Evolutionary conservation across 2,113 vertebrate species (phyloP), one percentile per base, ranked within the genome.

Genomic region (Geococcyx californianus): DNA sequence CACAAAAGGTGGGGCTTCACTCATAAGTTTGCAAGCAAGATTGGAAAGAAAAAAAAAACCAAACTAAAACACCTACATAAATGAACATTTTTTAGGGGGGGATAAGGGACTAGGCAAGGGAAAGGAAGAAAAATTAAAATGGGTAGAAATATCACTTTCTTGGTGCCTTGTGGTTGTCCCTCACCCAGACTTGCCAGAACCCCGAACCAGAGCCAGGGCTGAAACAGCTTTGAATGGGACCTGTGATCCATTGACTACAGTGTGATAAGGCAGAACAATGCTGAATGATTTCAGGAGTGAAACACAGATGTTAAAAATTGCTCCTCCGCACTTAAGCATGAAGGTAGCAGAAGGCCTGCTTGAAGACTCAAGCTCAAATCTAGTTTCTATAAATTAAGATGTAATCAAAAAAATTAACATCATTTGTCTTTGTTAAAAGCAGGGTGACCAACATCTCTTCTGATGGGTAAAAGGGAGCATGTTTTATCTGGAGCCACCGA

Each of bases 191-290:
- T 73, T 62, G 45, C 24, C 25, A 77, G 63, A 92, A 42, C 28
- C 44, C 80, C 62, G 51, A 72, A 76, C 69, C 45, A 70, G 55
- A 87, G 51, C 20, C n/a, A 45, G 60, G 89, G 92, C 60, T 83
- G 70, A 79, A 36, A 25, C 16, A 62, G 70, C 36, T 82, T 52
- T 82, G 62, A 88, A 81, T 15, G 38, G 29, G 49, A 62, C 23
- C 51, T 69, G 58, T 13, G 66, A 62, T 56, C 79, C 66, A 33
- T 64, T 86, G 52, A 49, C 63, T 91, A 60, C 52, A 62, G 23
- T 62, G 63, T 68, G 59, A 33, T 78, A 82, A 54, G 36, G 74
- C 69, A 87, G 40, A 93, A 44, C 73, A 36, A 44, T 7, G 44
- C 49, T 49, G 63, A 68, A 73, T 42, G 16, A 20, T 42, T 84